Conservation (phyloP, 2,888 invertebrate genomes). For the Ceriagrion tenellum region DNA sequence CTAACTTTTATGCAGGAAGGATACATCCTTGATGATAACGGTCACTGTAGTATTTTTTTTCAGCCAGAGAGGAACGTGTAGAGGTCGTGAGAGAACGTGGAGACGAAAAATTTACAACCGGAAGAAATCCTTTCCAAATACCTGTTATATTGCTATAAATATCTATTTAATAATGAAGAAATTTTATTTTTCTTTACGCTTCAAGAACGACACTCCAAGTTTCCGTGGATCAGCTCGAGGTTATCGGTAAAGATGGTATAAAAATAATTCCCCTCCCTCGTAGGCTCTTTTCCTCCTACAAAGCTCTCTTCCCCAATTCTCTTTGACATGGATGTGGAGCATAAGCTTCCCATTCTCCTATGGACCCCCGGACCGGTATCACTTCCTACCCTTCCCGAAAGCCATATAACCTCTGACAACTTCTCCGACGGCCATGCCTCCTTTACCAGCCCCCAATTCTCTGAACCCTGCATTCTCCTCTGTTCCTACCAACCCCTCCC, state of each 20-base stretch:
- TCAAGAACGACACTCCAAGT: not conserved
- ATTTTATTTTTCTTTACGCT: not conserved
- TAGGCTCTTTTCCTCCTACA: not conserved
- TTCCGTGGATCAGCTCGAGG: not conserved
- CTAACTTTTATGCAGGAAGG: too few species aligned
- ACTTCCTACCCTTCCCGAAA: not conserved
- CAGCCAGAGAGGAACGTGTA: too few species aligned
- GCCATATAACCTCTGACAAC: not conserved
- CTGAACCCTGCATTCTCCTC: not conserved
- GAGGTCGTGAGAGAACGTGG: too few species aligned
- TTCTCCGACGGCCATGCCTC: not conserved
- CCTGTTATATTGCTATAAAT: not conserved
- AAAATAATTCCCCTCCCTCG: not conserved
- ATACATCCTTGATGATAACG: too few species aligned
- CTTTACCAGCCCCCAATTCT: not conserved
- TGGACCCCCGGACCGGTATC: not conserved
- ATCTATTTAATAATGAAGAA: not conserved
- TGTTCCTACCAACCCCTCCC: too few species aligned
- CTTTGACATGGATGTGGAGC: not conserved
- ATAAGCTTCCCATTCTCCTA: constrained; percentile 1
- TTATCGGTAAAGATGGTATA: not conserved
- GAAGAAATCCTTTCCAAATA: too few species aligned
- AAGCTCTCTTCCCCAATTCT: not conserved
- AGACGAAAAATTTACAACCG: too few species aligned
- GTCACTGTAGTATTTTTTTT: too few species aligned